Conservation (phyloP, 2,888 invertebrate genomes). For the Epinotia brunnichana region DNA sequence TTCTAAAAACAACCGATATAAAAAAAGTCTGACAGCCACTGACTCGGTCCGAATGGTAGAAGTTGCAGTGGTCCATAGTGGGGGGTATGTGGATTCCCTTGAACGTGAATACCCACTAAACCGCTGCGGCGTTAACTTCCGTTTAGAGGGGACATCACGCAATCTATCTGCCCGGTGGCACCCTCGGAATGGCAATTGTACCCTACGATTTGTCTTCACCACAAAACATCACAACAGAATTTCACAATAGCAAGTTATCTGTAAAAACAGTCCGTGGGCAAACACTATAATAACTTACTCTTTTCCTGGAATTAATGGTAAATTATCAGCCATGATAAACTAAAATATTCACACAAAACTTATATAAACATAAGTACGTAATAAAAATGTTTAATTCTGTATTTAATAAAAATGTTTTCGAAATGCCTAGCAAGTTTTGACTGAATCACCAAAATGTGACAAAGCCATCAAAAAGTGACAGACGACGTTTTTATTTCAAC, state of each 20-base stretch:
- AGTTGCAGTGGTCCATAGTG: too few species aligned
- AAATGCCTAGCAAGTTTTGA: not conserved
- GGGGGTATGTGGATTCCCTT: too few species aligned
- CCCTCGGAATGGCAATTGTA: too few species aligned
- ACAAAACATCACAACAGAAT: not conserved
- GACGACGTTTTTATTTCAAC: not conserved
- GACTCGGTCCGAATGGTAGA: too few species aligned
- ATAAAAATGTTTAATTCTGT: not conserved
- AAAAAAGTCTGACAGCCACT: too few species aligned
- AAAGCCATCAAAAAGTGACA: not conserved
- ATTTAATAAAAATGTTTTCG: not conserved
- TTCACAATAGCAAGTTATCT: too few species aligned
- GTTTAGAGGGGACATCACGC: too few species aligned
- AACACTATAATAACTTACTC: not conserved
- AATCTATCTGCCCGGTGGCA: too few species aligned
- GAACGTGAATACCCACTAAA: too few species aligned
- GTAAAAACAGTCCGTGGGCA: not conserved
- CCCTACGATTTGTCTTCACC: not conserved
- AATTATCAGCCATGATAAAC: conserved; percentile 30
- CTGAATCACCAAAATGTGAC: not conserved
- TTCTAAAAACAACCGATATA: too few species aligned
- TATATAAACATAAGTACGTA: not conserved
- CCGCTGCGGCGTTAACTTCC: too few species aligned
- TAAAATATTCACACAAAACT: not conserved
- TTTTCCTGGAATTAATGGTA: conserved; percentile 38